Evolutionary conservation across 2,113 vertebrate species (phyloP).

Genomic region (Alaudala cheleensis): DNA sequence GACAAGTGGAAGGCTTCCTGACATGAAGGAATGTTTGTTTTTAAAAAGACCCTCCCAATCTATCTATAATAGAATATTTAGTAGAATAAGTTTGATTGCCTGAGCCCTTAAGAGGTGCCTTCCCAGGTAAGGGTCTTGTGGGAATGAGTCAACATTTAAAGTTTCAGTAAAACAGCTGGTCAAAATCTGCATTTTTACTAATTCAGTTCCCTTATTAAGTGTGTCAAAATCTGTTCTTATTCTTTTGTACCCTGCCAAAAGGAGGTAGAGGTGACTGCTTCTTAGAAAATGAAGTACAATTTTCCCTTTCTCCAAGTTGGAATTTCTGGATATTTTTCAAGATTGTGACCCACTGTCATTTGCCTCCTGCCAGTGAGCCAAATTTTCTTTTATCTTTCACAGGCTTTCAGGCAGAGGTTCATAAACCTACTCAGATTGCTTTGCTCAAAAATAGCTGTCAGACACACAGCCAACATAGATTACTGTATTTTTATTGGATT

Average conservation of each 20-base stretch:
- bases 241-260: background rate
- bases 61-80: background rate
- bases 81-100: background rate
- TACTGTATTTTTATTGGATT: background rate
- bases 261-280: background rate
- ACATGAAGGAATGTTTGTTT: background rate
- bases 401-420: background rate
- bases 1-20: background rate
- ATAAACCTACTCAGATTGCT: background rate
- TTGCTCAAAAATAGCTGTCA: background rate
- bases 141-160: background rate
- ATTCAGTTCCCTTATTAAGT: background rate
- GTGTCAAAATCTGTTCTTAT: background rate
- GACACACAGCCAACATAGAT: background rate
- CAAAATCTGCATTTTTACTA: background rate
- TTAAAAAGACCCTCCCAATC: background rate
- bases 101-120: background rate
- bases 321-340: background rate
- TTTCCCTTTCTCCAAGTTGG: background rate
- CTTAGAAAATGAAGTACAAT: background rate
- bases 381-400: background rate
- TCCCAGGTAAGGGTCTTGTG: background rate
- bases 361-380: background rate
- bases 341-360: background rate
- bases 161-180: background rate